Evolutionary conservation across 2,113 vertebrate genomes (phyloP).

Genomic region (Lanius ludovicianus): DNA sequence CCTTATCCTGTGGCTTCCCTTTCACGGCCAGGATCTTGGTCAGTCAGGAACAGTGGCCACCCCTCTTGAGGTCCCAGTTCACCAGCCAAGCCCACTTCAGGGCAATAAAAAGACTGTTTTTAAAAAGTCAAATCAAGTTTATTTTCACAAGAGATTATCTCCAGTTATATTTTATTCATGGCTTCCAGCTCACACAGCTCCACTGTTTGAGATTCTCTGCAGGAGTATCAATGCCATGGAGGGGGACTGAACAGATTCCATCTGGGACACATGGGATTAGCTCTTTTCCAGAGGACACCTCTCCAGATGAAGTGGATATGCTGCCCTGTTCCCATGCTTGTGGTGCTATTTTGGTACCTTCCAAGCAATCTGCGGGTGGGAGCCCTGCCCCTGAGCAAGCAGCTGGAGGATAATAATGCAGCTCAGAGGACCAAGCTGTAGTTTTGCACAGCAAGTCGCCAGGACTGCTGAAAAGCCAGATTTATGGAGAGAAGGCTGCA

Average conservation of each 20-base stretch:
- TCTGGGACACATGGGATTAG: neutral
- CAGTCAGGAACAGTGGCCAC: neutral
- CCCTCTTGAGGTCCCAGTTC: neutral
- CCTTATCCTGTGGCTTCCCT: neutral
- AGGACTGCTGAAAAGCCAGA: neutral
- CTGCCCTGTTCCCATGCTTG: neutral
- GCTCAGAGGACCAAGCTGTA: neutral
- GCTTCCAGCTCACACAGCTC: neutral
- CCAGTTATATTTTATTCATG: conserved; percentile 3
- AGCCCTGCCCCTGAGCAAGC: conserved; percentile 16
- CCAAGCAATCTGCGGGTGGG: neutral
- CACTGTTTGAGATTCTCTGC: neutral
- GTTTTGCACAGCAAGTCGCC: neutral
- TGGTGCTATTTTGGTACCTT: conserved; percentile 4
- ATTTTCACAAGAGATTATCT: neutral
- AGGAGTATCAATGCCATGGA: accelerated
- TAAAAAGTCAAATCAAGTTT: neutral
- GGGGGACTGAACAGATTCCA: neutral
- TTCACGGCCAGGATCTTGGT: neutral
- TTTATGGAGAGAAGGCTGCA: neutral
- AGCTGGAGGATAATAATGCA: neutral
- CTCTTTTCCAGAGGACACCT: neutral
- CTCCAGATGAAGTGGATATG: neutral
- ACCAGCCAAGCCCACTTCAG: neutral
- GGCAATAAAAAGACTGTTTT: neutral